These are phyloP conservation scores for Periplaneta americana DNA, from an alignment of 1,140 invertebrate genomes.

Conservation along the genomic window DNA sequence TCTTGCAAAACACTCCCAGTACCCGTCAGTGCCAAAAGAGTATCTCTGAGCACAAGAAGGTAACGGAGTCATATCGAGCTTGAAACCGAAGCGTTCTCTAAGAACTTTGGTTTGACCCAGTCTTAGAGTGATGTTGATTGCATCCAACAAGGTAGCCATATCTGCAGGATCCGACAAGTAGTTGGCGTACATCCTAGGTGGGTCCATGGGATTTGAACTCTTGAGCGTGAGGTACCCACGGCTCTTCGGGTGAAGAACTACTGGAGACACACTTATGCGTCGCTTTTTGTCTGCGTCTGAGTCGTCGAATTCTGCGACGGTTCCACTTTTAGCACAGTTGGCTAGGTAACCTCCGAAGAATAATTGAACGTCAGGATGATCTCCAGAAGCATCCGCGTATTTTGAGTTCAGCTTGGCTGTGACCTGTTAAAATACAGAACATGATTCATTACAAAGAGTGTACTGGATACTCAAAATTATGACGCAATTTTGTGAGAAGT, in stretches of 20 bases:
- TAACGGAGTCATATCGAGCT: conserved; percentile 14
- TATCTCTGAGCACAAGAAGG: conserved; percentile 24
- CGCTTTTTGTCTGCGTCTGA: conserved; percentile 28
- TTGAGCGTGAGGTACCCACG: conserved; percentile 50
- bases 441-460: too few relatives aligned
- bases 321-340: conserved; percentile 74
- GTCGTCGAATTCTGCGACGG: conserved; percentile 32
- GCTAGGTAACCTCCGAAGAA: conserved; percentile 60
- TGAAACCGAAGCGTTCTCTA: conserved; percentile 25
- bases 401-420: conserved; percentile 34
- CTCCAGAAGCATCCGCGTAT: conserved; percentile 42
- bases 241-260: conserved; percentile 46
- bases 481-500: too few relatives aligned
- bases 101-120: conserved; percentile 31
- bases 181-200: conserved; percentile 59
- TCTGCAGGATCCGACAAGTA: conserved; percentile 48
- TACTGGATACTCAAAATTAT: too few relatives aligned
- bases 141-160: conserved; percentile 39
- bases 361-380: conserved; percentile 30
- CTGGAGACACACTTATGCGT: conserved; percentile 26
- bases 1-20: conserved; percentile 32
- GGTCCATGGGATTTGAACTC: conserved; percentile 50
- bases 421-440: conserved; percentile 42
- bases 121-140: conserved; percentile 36
- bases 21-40: conserved; percentile 26